Evolutionary conservation across 2,113 vertebrate genomes (phyloP).

Genomic region (Corapipo altera): DNA sequence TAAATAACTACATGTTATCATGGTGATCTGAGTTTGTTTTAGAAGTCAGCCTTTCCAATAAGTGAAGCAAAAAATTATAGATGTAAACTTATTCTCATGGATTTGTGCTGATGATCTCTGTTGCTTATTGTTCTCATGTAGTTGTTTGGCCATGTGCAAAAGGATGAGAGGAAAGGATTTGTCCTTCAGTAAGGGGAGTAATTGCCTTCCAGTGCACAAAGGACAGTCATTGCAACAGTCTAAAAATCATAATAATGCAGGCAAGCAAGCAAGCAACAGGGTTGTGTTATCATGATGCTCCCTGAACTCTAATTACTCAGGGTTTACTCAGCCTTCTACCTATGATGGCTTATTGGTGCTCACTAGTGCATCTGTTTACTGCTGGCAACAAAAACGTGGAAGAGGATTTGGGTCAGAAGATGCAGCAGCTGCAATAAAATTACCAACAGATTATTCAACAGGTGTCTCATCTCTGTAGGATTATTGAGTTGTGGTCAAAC

Average conservation of each 20-base stretch:
- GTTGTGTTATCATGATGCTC: neutral
- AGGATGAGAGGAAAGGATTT: neutral
- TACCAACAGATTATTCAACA: neutral
- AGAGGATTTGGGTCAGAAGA: neutral
- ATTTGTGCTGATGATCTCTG: neutral
- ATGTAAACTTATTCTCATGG: neutral
- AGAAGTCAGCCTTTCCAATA: neutral
- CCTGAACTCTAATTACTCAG: neutral
- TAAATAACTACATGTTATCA: neutral
- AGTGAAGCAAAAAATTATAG: neutral
- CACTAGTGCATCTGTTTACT: neutral
- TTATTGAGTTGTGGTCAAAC: neutral
- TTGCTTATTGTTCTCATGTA: neutral
- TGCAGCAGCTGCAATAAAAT: neutral
- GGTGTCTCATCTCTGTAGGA: neutral
- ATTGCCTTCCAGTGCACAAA: neutral
- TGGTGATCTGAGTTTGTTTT: neutral
- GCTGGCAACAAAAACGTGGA: neutral
- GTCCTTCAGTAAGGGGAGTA: neutral
- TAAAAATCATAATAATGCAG: neutral
- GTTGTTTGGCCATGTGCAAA: neutral
- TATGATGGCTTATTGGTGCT: neutral
- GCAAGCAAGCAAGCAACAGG: neutral
- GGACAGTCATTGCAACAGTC: neutral
- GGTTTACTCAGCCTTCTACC: neutral